Percentiles rank a stretch among this genome's conserved stretches.
Conservation (phyloP, 1,140 invertebrate genomes). For the Panagrolaimus sp. region DNA sequence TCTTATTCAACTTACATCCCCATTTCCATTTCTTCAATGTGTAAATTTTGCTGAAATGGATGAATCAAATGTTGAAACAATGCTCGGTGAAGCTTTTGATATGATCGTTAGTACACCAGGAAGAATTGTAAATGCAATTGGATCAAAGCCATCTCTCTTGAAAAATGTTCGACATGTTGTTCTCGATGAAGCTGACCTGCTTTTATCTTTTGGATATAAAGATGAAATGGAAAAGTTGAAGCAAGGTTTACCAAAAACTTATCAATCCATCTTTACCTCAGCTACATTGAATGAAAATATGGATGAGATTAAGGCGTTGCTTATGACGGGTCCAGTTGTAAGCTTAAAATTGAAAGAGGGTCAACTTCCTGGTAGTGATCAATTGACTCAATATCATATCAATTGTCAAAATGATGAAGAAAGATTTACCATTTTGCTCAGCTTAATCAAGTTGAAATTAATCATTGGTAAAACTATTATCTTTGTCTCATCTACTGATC, state of each 20-base stretch:
- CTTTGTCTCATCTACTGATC: conserved; percentile 89
- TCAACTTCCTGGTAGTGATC: conserved; percentile 77
- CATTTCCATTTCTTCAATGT: conserved; percentile 50
- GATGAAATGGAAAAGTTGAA: conserved; percentile 72
- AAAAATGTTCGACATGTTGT: conserved; percentile 77
- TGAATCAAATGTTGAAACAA: conserved; percentile 38
- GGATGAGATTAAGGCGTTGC: conserved; percentile 77
- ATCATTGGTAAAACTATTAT: conserved; percentile 91
- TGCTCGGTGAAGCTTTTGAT: conserved; percentile 69
- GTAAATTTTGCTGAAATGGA: conserved; percentile 49
- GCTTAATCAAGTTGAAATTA: conserved; percentile 84
- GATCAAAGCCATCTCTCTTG: conserved; percentile 64
- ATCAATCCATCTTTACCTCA: conserved; percentile 87
- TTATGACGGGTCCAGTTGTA: conserved; percentile 82
- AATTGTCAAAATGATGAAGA: conserved; percentile 51
- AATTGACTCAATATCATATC: conserved; percentile 65
- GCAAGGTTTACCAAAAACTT: conserved; percentile 69
- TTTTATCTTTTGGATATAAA: conserved; percentile 96
- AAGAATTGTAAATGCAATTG: conserved; percentile 72
- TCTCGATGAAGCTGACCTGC: conserved; percentile 94
- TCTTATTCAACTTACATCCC: conserved; percentile 36
- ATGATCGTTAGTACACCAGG: conserved; percentile 85
- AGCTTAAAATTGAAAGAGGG: conserved; percentile 68
- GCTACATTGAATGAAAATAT: conserved; percentile 93
- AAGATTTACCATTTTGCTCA: conserved; percentile 85